Evolutionary conservation across 2,113 vertebrate species (phyloP).

Genomic region (Dolichotis patagonum): DNA sequence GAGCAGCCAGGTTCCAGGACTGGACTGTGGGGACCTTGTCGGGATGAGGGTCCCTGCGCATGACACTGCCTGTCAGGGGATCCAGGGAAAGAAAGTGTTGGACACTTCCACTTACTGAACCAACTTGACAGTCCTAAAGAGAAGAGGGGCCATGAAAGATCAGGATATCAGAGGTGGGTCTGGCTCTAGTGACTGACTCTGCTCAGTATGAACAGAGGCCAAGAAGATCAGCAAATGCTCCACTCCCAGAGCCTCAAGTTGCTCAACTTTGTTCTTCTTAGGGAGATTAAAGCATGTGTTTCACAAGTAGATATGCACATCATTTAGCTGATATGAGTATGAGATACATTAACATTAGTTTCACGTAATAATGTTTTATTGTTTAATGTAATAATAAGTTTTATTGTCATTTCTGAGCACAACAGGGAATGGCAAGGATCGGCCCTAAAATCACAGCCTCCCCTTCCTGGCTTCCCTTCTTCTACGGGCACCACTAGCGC

Average conservation of each 20-base stretch:
- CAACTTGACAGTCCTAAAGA: neutral
- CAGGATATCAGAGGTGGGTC: neutral
- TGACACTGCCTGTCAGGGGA: accelerated
- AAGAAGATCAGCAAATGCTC: neutral
- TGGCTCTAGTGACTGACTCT: neutral
- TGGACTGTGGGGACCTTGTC: neutral
- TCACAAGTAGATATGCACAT: neutral
- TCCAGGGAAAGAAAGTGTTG: neutral
- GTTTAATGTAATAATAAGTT: neutral
- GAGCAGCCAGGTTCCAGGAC: neutral
- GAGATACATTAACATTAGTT: neutral
- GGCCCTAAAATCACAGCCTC: neutral
- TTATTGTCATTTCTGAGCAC: neutral
- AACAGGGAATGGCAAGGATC: neutral
- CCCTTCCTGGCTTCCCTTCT: neutral
- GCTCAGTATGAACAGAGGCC: neutral
- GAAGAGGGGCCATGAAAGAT: neutral
- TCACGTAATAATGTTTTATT: too few species aligned
- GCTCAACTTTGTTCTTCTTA: neutral
- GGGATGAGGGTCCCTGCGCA: neutral
- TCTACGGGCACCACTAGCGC: too few species aligned
- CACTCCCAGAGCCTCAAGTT: neutral
- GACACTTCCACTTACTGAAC: neutral
- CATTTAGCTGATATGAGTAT: neutral
- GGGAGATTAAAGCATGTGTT: neutral